phyloP scores from a whole-genome alignment of 2,113 vertebrate genomes.

The Microcebus ravelobensis region DNA sequence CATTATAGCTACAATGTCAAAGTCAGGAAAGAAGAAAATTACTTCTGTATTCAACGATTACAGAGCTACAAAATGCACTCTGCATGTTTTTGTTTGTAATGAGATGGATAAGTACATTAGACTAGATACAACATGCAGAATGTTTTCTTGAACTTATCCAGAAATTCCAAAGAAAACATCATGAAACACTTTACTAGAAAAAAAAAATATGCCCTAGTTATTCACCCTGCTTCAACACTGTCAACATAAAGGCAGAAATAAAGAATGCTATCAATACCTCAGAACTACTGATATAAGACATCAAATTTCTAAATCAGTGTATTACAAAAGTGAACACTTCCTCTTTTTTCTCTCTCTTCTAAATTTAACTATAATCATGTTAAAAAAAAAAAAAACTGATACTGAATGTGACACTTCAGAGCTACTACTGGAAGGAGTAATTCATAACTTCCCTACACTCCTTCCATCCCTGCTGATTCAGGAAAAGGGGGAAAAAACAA shows the following conservation, averaged over 20 bases:
- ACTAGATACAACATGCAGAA: slow-evolving; percentile 87
- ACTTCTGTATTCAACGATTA: slow-evolving; percentile 87
- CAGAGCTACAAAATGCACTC: slow-evolving; percentile 84
- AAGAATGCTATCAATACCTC: slow-evolving; percentile 79
- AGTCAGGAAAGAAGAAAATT: slow-evolving; percentile 88
- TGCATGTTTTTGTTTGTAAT: slow-evolving; percentile 70
- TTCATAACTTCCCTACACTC: slow-evolving; percentile 63
- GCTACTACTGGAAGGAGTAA: slow-evolving; percentile 80
- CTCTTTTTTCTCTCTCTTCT: slow-evolving; percentile 61
- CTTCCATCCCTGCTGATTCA: slow-evolving; percentile 72
- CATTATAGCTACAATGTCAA: slow-evolving; percentile 92
- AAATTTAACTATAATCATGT: slow-evolving; percentile 78
- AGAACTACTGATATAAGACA: slow-evolving; percentile 83
- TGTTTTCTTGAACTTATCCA: slow-evolving; percentile 85
- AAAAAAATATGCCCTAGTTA: slow-evolving; percentile 79
- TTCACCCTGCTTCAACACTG: slow-evolving; percentile 84
- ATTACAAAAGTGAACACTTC: slow-evolving; percentile 67
- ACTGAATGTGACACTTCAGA: slow-evolving; percentile 80
- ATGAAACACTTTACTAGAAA: slow-evolving; percentile 81
- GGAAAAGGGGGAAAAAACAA: slow-evolving; percentile 40
- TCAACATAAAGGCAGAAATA: slow-evolving; percentile 83
- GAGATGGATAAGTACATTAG: slow-evolving; percentile 85
- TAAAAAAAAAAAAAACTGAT: slow-evolving; percentile 76
- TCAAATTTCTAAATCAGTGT: slow-evolving; percentile 83
- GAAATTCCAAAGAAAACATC: slow-evolving; percentile 83